Evolutionary conservation across 1,140 invertebrate species (phyloP), one percentile per base, ranked within the genome.

Genomic region (Aplysia californica): DNA sequence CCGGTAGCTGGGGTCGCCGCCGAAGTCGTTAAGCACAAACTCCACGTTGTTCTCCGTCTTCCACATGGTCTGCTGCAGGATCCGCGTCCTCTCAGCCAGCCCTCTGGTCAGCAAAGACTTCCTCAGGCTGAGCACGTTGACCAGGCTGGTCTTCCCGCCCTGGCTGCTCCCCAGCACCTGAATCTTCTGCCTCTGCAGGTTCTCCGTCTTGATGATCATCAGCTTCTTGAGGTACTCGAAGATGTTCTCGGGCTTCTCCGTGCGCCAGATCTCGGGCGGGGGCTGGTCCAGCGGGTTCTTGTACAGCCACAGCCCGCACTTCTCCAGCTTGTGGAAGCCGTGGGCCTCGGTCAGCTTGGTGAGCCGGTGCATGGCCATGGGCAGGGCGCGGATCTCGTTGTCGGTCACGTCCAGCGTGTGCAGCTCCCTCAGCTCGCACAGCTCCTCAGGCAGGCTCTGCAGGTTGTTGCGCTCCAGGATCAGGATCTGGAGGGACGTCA

Each of bases 261-360:
- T 88, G 68, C 85, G 83, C 88, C 88, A 89, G 4, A 89, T 79
- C 64, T 88, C 82, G 56, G 84, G 84, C 31, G 89, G 89, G 29
- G 89, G 89, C 55, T 82, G 78, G 56, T 78, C 82, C 18, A 90
- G 68, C 18, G 88, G 88, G 71, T 90, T 90, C 50, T 86, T 84
- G 76, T 89, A 86, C 31, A 90, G 75, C 89, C 89, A 90, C 35
- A 90, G 76, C 6, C 89, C 89, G 77, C 80, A 72, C 79, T 88
- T 88, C 6, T 80, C 67, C 2, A 88, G 79, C 64, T 86, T 85
- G 33, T 82, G 75, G 66, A 86, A 90, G 15, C 80, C 83, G 67
- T 90, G 89, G 20, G 87, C 86, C 26, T 69, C 79, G 18, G 78
- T 83, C 1, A 90, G 67, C 6, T 83, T 84, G 35, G 79, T 80